phyloP scores from a whole-genome alignment of 2,888 invertebrate species.

The Petrolisthes cinctipes region DNA sequence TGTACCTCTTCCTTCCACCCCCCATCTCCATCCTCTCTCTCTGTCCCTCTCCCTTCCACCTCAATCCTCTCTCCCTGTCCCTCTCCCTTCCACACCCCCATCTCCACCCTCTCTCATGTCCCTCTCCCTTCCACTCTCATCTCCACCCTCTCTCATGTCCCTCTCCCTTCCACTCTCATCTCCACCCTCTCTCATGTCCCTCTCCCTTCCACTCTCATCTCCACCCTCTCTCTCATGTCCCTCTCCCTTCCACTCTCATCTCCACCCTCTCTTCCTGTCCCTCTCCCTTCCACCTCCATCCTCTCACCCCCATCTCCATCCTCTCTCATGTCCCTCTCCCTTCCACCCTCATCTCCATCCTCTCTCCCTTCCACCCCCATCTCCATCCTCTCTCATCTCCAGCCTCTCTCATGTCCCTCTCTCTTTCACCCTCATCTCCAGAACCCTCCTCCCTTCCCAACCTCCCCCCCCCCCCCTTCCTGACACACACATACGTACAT shows the following conservation, averaged over 20 bases:
- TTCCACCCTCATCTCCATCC: background rate
- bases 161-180: background rate
- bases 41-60: background rate
- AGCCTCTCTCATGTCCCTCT: background rate
- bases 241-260: background rate
- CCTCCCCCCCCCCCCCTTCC: background rate
- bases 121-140: background rate
- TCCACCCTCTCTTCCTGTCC: background rate
- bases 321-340: background rate
- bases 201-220: background rate
- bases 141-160: background rate
- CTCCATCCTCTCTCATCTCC: background rate
- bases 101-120: background rate
- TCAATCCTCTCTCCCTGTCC: background rate
- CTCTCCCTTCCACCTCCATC: constrained; percentile 3
- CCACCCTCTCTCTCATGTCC: background rate
- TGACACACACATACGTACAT: background rate
- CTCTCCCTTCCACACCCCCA: background rate
- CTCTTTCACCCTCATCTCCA: constrained; percentile 2
- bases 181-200: background rate
- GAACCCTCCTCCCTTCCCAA: background rate
- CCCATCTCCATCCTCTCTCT: background rate
- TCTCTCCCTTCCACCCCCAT: background rate
- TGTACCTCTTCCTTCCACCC: background rate
- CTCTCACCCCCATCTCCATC: background rate